These are phyloP conservation scores for Protobothrops flavoviridis DNA, from an alignment of 2,113 vertebrate genomes.

Conservation along the genomic window DNA sequence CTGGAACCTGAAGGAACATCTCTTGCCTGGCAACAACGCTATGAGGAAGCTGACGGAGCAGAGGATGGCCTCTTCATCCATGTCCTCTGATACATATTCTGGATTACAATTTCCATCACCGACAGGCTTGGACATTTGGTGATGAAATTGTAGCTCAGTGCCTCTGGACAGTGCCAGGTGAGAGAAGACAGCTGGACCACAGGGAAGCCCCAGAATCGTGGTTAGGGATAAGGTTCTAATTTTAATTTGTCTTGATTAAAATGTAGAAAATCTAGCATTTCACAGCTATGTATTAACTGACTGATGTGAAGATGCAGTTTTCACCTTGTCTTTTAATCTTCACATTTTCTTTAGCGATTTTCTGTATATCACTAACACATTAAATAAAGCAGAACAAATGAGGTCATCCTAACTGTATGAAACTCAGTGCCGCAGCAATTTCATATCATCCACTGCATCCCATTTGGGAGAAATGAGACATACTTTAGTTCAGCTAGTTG, in stretches of 20 bases:
- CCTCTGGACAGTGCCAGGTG: not conserved
- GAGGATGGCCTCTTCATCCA: not conserved
- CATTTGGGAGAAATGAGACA: not conserved
- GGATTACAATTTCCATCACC: not conserved
- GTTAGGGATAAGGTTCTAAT: not conserved
- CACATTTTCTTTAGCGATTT: not conserved
- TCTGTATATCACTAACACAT: not conserved
- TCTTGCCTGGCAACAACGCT: not conserved
- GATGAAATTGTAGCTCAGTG: not conserved
- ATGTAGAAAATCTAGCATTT: not conserved
- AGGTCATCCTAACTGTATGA: not conserved
- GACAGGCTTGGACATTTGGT: not conserved
- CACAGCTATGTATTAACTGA: not conserved
- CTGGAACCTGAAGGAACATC: not conserved
- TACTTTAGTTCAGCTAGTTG: conserved; percentile 10
- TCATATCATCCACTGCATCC: conserved; percentile 38
- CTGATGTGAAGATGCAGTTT: not conserved
- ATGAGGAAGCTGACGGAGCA: not conserved
- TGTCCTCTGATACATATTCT: not conserved
- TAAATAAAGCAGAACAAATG: not conserved
- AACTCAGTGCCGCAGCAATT: conserved; percentile 27
- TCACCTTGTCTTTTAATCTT: not conserved
- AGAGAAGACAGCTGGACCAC: not conserved
- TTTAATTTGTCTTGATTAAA: not conserved
- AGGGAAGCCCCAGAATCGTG: not conserved